phyloP scores from a whole-genome alignment of 2,113 vertebrate species.

The Hemiscyllium ocellatum region DNA sequence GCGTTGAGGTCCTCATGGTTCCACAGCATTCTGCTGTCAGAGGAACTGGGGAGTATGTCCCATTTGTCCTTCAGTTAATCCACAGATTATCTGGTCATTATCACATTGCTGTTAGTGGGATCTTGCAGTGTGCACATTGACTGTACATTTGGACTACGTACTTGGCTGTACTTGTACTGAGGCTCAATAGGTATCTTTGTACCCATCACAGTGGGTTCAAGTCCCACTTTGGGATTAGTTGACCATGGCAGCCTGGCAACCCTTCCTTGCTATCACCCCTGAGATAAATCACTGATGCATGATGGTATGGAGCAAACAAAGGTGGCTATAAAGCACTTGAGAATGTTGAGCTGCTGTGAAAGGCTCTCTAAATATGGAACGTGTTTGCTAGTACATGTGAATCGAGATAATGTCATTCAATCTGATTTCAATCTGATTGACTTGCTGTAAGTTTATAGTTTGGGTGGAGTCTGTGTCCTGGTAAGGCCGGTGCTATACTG shows the following conservation, averaged over 20 bases:
- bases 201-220: not conserved
- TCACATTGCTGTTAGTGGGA: not conserved
- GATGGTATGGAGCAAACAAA: too few relatives aligned
- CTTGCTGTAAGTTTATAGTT: not conserved
- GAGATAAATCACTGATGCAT: not conserved
- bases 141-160: not conserved
- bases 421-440: not conserved
- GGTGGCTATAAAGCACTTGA: not conserved
- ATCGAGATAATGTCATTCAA: not conserved
- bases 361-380: not conserved
- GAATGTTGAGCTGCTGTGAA: not conserved
- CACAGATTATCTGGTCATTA: not conserved
- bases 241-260: not conserved
- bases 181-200: not conserved
- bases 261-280: too few relatives aligned
- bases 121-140: not conserved
- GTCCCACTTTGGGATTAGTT: not conserved
- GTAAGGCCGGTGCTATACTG: not conserved
- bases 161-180: not conserved
- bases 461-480: not conserved
- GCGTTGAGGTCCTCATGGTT: not conserved
- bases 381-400: not conserved
- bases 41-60: not conserved
- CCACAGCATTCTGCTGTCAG: not conserved
- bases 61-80: not conserved